These are phyloP conservation scores for Bradypodion pumilum DNA, from an alignment of 2,797 vertebrate species.

Conservation along the genomic window DNA sequence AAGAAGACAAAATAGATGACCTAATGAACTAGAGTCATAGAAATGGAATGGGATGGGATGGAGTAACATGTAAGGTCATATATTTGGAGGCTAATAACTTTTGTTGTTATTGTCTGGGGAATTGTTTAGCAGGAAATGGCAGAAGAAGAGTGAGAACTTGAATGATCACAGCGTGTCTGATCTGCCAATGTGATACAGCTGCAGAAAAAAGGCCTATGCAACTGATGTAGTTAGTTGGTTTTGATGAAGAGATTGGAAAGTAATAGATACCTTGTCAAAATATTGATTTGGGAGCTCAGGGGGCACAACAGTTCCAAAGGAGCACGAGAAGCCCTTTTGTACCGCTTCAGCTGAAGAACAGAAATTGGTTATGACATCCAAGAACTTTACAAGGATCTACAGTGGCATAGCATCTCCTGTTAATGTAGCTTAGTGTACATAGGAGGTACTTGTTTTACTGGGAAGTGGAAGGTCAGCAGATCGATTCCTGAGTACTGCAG, in stretches of 20 bases:
- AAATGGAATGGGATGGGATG: constrained; percentile 6
- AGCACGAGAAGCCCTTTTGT: neutral
- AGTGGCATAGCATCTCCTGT: neutral
- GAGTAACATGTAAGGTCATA: neutral
- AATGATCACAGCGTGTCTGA: neutral
- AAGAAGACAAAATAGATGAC: constrained; percentile 6
- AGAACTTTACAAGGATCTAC: neutral
- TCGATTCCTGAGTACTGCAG: too few species aligned
- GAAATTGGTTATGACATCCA: neutral
- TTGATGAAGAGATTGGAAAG: neutral
- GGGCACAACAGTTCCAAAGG: neutral
- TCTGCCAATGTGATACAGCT: constrained; percentile 13
- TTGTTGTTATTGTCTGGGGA: neutral
- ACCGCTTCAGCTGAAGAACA: neutral
- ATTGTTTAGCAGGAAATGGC: neutral
- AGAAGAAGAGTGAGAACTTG: neutral
- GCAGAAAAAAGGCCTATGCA: neutral
- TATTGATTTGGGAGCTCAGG: neutral
- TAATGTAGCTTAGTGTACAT: neutral
- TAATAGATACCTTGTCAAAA: too few species aligned
- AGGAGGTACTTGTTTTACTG: neutral
- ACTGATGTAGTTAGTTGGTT: neutral
- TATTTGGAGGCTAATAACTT: neutral
- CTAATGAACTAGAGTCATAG: constrained; percentile 1
- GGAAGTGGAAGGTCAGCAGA: too few species aligned